Evolutionary conservation across 2,797 vertebrate genomes (phyloP).

Genomic region (Clarias fuscus): DNA sequence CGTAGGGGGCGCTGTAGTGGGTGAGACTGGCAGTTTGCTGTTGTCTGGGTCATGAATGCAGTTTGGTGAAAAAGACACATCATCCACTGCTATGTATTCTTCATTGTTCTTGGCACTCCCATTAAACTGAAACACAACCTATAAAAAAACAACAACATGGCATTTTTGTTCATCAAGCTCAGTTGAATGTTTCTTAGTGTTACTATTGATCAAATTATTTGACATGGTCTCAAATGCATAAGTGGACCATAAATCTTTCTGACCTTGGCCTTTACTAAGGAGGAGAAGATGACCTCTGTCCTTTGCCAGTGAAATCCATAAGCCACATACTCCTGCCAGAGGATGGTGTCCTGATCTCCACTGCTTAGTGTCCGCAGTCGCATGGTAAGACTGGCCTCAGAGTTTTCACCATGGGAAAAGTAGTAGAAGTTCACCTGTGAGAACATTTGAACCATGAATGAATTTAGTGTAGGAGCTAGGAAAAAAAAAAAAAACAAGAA

Average conservation of each 20-base stretch:
- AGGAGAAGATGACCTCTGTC: constrained; percentile 68
- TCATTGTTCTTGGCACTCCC: constrained; percentile 36
- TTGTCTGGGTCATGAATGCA: constrained; percentile 71
- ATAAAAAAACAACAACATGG: background rate
- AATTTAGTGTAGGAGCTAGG: background rate
- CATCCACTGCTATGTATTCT: constrained; percentile 70
- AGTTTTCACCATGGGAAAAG: constrained; percentile 62
- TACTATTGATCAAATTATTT: background rate
- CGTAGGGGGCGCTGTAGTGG: constrained; percentile 6
- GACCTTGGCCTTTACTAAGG: constrained; percentile 70
- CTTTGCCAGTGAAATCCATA: constrained; percentile 71
- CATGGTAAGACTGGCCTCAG: constrained; percentile 53
- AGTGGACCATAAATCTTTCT: constrained; percentile 23
- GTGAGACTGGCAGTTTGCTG: constrained; percentile 63
- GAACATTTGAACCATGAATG: background rate
- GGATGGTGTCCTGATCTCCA: constrained; percentile 59
- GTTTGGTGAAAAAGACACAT: constrained; percentile 71
- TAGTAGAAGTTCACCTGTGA: constrained; percentile 73
- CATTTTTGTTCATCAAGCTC: background rate
- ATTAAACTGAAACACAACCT: constrained; percentile 71
- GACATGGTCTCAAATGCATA: background rate
- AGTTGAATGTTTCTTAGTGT: background rate
- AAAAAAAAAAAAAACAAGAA: background rate
- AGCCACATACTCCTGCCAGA: constrained; percentile 62
- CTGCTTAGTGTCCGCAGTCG: constrained; percentile 58